Conservation (phyloP, 2,113 vertebrate species). For the Poeciliopsis occidentalis region DNA sequence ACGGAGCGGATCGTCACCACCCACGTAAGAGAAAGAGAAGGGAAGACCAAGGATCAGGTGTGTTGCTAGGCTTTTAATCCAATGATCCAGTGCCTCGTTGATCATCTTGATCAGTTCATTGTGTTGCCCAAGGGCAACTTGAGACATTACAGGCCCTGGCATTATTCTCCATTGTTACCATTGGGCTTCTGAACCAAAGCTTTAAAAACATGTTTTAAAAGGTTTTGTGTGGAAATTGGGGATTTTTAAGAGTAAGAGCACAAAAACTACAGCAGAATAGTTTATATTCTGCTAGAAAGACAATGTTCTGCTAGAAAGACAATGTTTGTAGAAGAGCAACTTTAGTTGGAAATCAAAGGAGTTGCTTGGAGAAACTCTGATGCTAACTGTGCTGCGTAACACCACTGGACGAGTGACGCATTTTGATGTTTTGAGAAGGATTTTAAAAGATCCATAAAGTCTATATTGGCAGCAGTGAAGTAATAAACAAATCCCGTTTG, state of each 20-base stretch:
- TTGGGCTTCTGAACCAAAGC: background rate
- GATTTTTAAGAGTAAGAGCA: too few species aligned
- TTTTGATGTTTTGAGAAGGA: too few species aligned
- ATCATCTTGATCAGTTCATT: background rate
- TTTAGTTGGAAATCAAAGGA: too few species aligned
- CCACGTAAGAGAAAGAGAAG: constrained; percentile 91
- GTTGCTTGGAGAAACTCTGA: too few species aligned
- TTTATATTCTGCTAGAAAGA: too few species aligned
- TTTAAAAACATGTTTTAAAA: background rate
- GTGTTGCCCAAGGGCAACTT: background rate
- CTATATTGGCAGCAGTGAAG: too few species aligned
- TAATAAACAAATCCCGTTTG: background rate
- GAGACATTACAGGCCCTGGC: background rate
- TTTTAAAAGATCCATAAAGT: too few species aligned
- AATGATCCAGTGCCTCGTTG: background rate
- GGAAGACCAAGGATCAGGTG: constrained; percentile 96
- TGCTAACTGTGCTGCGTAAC: too few species aligned
- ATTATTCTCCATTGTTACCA: background rate
- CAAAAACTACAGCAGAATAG: too few species aligned
- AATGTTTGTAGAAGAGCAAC: too few species aligned
- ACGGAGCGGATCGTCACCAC: constrained; percentile 95
- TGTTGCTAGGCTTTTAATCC: constrained; percentile 15
- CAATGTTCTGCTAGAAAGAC: too few species aligned
- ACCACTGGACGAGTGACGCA: too few species aligned
- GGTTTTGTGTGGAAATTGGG: background rate